Evolutionary conservation across 2,113 vertebrate genomes (phyloP), one percentile per base, ranked within the genome.

Genomic region (Rana temporaria): DNA sequence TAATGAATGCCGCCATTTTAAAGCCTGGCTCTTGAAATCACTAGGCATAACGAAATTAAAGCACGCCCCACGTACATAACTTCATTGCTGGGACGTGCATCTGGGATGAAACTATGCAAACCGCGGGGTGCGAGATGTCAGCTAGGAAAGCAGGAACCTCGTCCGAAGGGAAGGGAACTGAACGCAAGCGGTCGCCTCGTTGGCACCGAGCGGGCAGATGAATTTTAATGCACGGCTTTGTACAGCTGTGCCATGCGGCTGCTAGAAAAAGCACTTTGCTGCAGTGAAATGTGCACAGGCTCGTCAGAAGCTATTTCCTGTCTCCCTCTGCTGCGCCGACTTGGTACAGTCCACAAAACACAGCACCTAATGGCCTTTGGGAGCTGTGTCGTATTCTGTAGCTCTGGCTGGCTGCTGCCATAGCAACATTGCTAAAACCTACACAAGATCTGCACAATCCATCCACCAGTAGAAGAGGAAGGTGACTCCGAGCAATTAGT

Each of bases 1-100:
- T 74, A 81, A 67, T 66, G 82, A 86, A 86, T 87, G 88, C 86
- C 90, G 90, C 91, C 91, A 90, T 90, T 88, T 90, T 92, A 89
- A 89, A 92, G 85, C 78, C 84, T 84, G 87, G 73, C 84, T 86
- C 79, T 84, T 30, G 85, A 86, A 87, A 89, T 85, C 89, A 84
- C 87, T 86, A 89, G 87, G 86, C 86, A 87, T 82, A 86, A 87
- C 88, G 87, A 88, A 87, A 89, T 89, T 88, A 82, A 85, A 86
- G 86, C 85, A 77, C 88, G 86, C 86, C 87, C 88, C 88, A 78
- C 85, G 87, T 86, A 71, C 86, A 84, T 15, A 89, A 89, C 84
- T 90, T 89, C 83, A 52, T 38, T 84, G 81, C 90, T 84, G 87
- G 87, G 88, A 87, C 87, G 68, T 71, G 86, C 84, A 76, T 73